Evolutionary conservation across 2,888 invertebrate genomes (phyloP).

Genomic region (Acrocyrtus sp.): DNA sequence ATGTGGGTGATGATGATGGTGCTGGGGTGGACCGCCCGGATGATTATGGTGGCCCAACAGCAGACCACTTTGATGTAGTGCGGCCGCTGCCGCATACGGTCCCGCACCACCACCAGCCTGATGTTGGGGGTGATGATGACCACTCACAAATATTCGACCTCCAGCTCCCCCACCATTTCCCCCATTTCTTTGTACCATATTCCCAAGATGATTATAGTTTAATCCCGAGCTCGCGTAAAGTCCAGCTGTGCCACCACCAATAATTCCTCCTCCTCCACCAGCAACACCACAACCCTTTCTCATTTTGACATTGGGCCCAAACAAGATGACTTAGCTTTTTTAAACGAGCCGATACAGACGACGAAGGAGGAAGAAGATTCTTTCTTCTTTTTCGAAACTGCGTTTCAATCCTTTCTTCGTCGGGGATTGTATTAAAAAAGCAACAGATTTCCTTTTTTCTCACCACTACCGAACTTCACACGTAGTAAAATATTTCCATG

Average conservation of each 20-base stretch:
- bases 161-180: neutral
- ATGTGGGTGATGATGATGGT: slow-evolving; percentile 4
- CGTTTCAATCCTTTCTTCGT: too few relatives aligned
- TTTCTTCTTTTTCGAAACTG: too few relatives aligned
- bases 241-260: slow-evolving; percentile 12
- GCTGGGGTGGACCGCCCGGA: too few relatives aligned
- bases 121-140: slow-evolving; percentile 33
- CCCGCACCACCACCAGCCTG: slow-evolving; percentile 22
- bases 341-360: too few relatives aligned
- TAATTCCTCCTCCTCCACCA: too few relatives aligned
- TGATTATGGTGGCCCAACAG: slow-evolving; percentile 27
- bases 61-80: slow-evolving; percentile 25
- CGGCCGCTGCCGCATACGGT: slow-evolving; percentile 20
- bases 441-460: too few relatives aligned
- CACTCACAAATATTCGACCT: too few relatives aligned
- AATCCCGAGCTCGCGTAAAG: slow-evolving; percentile 6
- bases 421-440: too few relatives aligned
- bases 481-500: too few relatives aligned
- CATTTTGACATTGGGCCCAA: slow-evolving; percentile 45
- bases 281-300: slow-evolving; percentile 47
- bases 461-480: too few relatives aligned
- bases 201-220: neutral
- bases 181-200: neutral
- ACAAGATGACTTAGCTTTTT: too few relatives aligned
- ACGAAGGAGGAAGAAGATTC: neutral